Evolutionary conservation across 2,888 invertebrate genomes (phyloP), one percentile per base, ranked within the genome.

Genomic region (Quadroppia sp.): DNA sequence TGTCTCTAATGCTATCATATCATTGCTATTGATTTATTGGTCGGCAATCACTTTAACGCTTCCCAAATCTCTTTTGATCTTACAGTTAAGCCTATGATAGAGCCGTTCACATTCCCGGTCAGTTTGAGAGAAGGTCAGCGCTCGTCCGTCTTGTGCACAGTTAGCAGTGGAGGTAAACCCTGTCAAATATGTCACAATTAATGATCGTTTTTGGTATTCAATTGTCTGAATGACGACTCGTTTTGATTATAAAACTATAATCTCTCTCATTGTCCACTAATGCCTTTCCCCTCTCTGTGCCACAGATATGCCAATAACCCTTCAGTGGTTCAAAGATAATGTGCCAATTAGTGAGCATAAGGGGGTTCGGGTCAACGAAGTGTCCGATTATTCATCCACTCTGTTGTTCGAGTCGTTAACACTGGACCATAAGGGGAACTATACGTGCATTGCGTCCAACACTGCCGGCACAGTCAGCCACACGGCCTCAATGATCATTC

Each of bases 41-140:
- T 20, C 17, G 11, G 23, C 32, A 40, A 36, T 69, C 45, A 20
- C 17, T 69, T 42, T 40, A 25, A 20, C 53, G 71, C 53, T 71
- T 71, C 48, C 32, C 17, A 64, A 64, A 64, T 64, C 64, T 64
- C 40, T 45, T 42, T 69, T 69, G 28, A 42, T 40, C 45, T 20
- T 82, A 76, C 81, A 72, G 82, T 83, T 80, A 78, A 80, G 80
- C 92, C 92, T 30, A 89, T 91, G 81, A 89, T 92, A 23, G 79
- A 77, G 45, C 77, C 77, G n/a, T 78, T 78, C 67, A 73, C 42
- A 13, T 78, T 78, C 67, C 76, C 76, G 7, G 75, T 76, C 32
- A 84, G 84, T 79, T 82, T 85, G 71, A 83, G 85, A 76, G 81
- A 82, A 77, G 82, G 82, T 61, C 81, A 81, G 77, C 78, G 83